Evolutionary conservation across 2,888 invertebrate species (phyloP).

Genomic region (Lamellibrachia columna): DNA sequence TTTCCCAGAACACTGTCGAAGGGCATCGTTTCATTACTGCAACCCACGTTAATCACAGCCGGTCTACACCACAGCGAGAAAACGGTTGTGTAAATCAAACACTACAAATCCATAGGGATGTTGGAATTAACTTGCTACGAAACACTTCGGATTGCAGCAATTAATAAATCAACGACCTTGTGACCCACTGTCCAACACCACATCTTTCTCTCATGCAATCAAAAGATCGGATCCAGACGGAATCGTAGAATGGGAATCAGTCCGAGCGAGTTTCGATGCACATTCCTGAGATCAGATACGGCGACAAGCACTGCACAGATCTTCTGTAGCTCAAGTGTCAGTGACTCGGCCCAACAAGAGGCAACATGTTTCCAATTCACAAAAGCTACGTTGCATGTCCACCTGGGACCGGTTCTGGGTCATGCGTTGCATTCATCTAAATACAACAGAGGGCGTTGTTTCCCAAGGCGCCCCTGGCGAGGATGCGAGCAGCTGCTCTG

Average conservation of each 20-base stretch:
- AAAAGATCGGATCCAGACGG: neutral
- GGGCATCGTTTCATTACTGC: neutral
- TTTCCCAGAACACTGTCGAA: neutral
- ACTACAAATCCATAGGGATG: neutral
- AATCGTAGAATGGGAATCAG: neutral
- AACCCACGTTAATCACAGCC: neutral
- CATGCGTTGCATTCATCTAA: neutral
- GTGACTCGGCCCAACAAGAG: neutral
- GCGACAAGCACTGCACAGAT: neutral
- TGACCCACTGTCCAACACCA: neutral
- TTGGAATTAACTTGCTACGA: neutral
- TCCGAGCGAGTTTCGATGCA: neutral
- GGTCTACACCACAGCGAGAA: neutral
- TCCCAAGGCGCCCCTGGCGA: neutral
- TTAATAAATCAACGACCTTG: neutral
- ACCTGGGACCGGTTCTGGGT: neutral
- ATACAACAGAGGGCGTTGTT: neutral
- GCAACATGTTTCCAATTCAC: neutral
- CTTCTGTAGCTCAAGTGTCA: neutral
- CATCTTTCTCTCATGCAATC: neutral
- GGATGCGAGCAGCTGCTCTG: neutral
- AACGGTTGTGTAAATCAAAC: neutral
- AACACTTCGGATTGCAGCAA: neutral
- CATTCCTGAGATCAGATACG: neutral
- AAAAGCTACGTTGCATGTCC: neutral